Evolutionary conservation across 2,113 vertebrate genomes (phyloP), one percentile per base, ranked within the genome.

Genomic region (Lophius piscatorius): DNA sequence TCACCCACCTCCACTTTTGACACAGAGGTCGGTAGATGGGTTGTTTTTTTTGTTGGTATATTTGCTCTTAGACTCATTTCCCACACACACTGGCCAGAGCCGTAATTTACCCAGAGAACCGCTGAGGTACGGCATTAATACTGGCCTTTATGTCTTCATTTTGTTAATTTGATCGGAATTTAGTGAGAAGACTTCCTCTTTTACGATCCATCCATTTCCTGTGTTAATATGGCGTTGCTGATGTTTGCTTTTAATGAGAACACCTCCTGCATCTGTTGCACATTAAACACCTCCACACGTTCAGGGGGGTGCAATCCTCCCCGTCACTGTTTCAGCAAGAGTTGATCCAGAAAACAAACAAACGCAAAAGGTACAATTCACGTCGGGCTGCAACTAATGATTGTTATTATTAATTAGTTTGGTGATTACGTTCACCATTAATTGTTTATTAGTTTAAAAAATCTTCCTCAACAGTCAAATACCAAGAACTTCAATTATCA

Each of bases 241-340:
- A 31, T 45, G 47, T 61, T 56, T 38, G 38, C 57, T 21, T 39
- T 58, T 51, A 65, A 34, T 33, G 45, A 31, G 26, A 49, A 3
- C 38, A 3, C 5, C 42, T 40, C 31, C 24, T 62, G 44, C 45
- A 47, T 66, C 56, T 67, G 67, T 35, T 51, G 40, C 28, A 28
- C 40, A 23, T 71, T 65, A 50, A 61, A 34, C 36, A 41, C 41
- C 24, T 13, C 42, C 29, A 41, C 50, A n/a, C 4, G 16, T 26
- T 48, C 29, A 21, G 20, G 31, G n/a, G 17, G 42, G 11, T 24
- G 5, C 11, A 31, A 7, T 3, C 26, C 4, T 41, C 14, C 17
- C 49, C 24, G 63, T 55, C 35, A 52, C 28, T 52, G 24, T 21
- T 34, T 52, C 28, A 22, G 39, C 26, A 16, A 14, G 55, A 45